Evolutionary conservation across 2,113 vertebrate genomes (phyloP).

Genomic region (Phalacrocorax brasilianus): DNA sequence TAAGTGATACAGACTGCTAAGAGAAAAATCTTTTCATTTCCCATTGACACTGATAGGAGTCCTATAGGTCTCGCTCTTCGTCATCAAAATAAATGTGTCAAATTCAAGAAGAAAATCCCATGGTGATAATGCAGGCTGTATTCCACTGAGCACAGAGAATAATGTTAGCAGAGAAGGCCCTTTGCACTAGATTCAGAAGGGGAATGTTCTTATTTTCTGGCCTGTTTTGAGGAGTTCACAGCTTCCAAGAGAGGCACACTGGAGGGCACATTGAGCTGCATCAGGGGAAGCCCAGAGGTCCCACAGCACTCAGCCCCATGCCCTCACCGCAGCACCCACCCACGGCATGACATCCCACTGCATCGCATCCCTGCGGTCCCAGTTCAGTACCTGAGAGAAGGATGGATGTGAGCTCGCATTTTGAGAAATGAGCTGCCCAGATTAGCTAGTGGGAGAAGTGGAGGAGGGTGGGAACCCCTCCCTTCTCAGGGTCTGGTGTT

Average conservation of each 20-base stretch:
- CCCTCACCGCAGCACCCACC: neutral
- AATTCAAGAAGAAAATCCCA: neutral
- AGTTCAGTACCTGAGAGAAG: neutral
- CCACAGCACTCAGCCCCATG: neutral
- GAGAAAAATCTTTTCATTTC: neutral
- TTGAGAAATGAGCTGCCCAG: neutral
- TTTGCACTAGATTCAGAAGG: neutral
- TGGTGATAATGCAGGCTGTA: neutral
- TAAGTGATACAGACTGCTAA: neutral
- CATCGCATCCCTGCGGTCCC: neutral
- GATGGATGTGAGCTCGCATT: neutral
- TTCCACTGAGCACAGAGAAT: neutral
- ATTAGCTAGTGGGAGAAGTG: neutral
- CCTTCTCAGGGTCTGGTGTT: neutral
- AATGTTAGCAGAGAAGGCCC: neutral
- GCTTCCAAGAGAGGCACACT: neutral
- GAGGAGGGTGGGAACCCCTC: neutral
- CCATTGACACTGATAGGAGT: neutral
- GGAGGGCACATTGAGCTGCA: neutral
- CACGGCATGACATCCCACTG: neutral
- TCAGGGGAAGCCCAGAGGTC: neutral
- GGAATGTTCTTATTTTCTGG: neutral
- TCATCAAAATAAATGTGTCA: neutral
- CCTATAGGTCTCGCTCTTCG: neutral
- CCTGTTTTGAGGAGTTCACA: neutral